Evolutionary conservation across 1,140 invertebrate species (phyloP).

Genomic region (Eumaeus atala): DNA sequence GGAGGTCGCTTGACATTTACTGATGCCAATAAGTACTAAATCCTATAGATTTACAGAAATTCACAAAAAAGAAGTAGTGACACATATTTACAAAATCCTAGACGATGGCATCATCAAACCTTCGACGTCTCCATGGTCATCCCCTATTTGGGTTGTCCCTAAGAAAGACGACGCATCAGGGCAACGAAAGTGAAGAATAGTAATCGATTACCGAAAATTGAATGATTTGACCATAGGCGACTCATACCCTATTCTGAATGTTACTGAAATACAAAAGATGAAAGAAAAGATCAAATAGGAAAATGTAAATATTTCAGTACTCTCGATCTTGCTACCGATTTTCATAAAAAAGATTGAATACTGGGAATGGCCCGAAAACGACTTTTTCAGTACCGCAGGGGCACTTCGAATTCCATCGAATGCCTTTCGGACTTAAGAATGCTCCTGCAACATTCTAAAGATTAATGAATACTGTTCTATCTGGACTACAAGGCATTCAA

Average conservation of each 20-base stretch:
- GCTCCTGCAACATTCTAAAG: conserved; percentile 46
- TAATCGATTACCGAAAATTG: conserved; percentile 15
- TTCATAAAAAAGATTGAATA: conserved; percentile 12
- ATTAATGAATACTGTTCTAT: conserved; percentile 41
- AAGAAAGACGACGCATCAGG: too few species aligned
- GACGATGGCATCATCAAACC: conserved; percentile 4
- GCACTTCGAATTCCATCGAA: too few species aligned
- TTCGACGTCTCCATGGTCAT: conserved; percentile 16
- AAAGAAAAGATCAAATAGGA: conserved; percentile 18
- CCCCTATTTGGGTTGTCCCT: too few species aligned
- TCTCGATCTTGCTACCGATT: conserved; percentile 12
- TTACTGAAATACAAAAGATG: too few species aligned
- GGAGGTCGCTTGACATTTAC: too few species aligned
- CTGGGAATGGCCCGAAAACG: too few species aligned
- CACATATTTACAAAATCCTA: too few species aligned
- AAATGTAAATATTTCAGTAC: conserved; percentile 15
- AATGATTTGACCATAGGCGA: conserved; percentile 19
- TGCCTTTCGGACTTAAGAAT: conserved; percentile 3
- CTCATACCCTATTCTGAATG: too few species aligned
- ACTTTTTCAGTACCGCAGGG: too few species aligned
- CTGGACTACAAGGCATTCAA: conserved; percentile 25
- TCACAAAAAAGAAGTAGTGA: conserved; percentile 24
- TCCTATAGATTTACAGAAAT: background rate
- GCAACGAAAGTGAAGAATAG: conserved; percentile 16
- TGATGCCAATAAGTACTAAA: too few species aligned